These are phyloP conservation scores for Ceratosolen fusciceps DNA, from an alignment of 1,140 invertebrate genomes.

Conservation along the genomic window DNA sequence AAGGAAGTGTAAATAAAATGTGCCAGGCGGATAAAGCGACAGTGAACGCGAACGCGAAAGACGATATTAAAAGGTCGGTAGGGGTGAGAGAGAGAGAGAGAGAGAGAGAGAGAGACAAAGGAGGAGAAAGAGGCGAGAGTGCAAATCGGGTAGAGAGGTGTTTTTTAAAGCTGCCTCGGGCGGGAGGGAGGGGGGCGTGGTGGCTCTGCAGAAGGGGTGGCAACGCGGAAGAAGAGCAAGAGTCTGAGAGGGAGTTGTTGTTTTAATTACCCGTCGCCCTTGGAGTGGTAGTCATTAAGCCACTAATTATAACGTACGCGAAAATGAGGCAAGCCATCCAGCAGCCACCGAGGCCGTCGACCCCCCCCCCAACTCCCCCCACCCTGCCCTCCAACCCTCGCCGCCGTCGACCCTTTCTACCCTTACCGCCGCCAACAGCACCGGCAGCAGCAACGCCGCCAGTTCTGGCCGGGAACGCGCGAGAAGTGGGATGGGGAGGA, in stretches of 20 bases:
- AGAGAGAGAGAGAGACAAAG: not conserved
- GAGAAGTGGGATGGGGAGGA: constrained; percentile 22
- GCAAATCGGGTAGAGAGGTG: constrained; percentile 33
- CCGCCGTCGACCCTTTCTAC: no score
- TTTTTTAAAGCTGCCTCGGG: not conserved
- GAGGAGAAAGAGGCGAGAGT: not conserved
- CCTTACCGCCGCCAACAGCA: no score
- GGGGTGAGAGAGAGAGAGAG: not conserved
- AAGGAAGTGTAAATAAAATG: constrained; percentile 21
- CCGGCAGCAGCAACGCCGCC: no score
- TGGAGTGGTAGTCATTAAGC: constrained; percentile 69
- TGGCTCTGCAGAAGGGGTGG: constrained; percentile 52
- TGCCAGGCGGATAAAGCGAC: not conserved
- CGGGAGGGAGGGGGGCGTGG: not conserved
- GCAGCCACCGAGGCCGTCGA: constrained; percentile 30
- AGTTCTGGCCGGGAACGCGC: not conserved
- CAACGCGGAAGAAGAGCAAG: constrained; percentile 16
- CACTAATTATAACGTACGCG: constrained; percentile 71
- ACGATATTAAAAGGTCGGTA: not conserved
- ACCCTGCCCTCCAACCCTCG: no score
- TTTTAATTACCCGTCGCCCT: constrained; percentile 71
- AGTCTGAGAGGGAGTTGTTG: constrained; percentile 59
- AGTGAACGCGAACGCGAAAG: constrained; percentile 11
- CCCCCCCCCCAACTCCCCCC: no score
- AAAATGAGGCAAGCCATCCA: constrained; percentile 65